Base-by-base conservation (phyloP, 2,888 invertebrate genomes). In the Tromatobia lineatoria region DNA sequence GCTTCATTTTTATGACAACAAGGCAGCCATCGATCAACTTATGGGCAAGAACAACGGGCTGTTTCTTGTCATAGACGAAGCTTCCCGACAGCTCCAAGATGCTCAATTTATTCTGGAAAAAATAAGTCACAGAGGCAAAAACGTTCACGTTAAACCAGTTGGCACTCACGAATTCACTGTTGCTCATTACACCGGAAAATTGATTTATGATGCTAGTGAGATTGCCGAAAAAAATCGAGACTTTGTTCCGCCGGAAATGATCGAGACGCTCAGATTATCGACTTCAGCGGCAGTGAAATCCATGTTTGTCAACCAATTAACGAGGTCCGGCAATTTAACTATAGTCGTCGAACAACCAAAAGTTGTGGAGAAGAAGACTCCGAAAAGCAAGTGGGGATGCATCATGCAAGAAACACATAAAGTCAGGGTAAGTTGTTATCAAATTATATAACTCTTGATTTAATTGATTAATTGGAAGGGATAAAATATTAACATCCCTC, bases 201-300 rank as follows among this genome's bases (percentile, higher is more conserved):
- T 98, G 15, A 96, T 95, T 88, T 99, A 99, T 93, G 97, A 97
- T 90, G 96, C 96, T 0, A 95, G 96, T 86, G 97, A 97, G 91
- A 97, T 99, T 95, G 95, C 97, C 29, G 97, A 97, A 89, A 98
- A 97, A 93, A 99, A 99, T 94, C 96, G 98, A 75, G 98, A 99
- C 92, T 98, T 98, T 91, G 95, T 98, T 15, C 97, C 98, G 0
- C 97, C 97, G 0, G 99, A 99, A 94, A 96, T 99, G 94, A 97
- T 98, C 80, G 98, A 98, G 94, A 96, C 97, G 0, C 95, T 99
- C 94, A 95, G 98, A 87, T 95, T 96, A 23, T 98, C 98, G 0
- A 94, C 94, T 10, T 95, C 96, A 92, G 94, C 95, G 47, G 95
- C 96, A 8, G 95, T 99, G 64, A 96, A 96, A 91, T 95, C 96